Base-by-base conservation (phyloP, 53 echinoderm and acorn worm species). In the Holothuria leucospilota region DNA sequence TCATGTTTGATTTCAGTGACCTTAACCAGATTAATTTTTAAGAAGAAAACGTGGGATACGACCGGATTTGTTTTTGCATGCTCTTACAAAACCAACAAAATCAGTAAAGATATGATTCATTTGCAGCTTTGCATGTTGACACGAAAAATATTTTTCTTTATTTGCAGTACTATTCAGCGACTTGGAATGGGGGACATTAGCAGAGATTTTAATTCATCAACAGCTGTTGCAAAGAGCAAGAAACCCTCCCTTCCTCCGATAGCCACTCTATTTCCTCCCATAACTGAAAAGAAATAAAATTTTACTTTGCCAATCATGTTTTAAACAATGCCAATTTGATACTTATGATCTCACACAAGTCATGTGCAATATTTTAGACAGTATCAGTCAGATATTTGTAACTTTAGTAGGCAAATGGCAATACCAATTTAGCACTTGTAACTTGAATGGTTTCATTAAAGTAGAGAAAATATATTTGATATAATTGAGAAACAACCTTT, bases 251-350 rank as follows among this genome's bases (percentile, higher is more conserved):
- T 96, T 21, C 96, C 96, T 63, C 96, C 96, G 29, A 70, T 96
- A 39, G 96, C 96, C 21, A 92, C 93, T 29, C 49, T 96, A 49
- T 96, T 96, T 59, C 94, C 96, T 78, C 94, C 96, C 5, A 94
- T 96, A 29, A 39, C 56, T 56, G 56, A 56, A 56, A 56, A 49
- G 49, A 77, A 73, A 23, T 91, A 75, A 82, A 13, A 34, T 29
- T 61, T 2, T 14, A 81, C 6, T 21, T 72, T 51, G 13, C 12
- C 20, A 13, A 68, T 68, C 20, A 18, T 38, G 29, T 14, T 11
- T 0, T 29, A 68, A 18, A 38, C 38, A 38, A 29, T 29, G 0
- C 38, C 68, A 68, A 25, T 38, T 68, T 29, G 29, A 38, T 29
- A 68, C 3, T 29, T 13, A 29, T 29, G 0, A 29, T 24, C 68